Conservation (phyloP, 2,113 vertebrate species). For the Nestor notabilis region DNA sequence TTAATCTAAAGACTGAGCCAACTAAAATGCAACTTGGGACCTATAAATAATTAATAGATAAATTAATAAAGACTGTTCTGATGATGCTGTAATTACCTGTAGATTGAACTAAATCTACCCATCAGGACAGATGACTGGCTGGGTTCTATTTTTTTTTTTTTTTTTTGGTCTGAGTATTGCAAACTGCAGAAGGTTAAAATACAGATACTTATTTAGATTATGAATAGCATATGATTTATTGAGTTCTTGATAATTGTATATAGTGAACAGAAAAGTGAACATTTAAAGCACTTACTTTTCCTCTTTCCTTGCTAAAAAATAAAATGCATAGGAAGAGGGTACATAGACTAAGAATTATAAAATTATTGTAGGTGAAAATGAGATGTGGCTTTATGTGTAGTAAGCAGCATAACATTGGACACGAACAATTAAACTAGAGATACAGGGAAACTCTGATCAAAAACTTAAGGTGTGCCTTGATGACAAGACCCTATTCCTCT, state of each 20-base stretch:
- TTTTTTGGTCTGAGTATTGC: neutral
- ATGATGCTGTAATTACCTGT: neutral
- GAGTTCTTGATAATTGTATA: neutral
- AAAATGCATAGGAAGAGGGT: neutral
- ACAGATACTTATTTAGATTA: neutral
- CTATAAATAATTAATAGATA: constrained; percentile 8
- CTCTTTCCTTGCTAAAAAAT: neutral
- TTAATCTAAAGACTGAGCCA: neutral
- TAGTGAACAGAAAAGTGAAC: neutral
- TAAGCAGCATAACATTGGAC: neutral
- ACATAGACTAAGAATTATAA: neutral
- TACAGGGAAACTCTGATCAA: neutral
- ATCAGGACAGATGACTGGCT: neutral
- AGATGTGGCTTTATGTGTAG: neutral
- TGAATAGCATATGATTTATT: neutral
- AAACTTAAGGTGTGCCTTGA: neutral
- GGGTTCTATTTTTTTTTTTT: neutral
- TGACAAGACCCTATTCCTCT: neutral
- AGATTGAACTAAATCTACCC: neutral
- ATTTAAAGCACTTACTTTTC: neutral
- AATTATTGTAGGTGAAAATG: neutral
- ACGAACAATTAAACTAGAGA: neutral
- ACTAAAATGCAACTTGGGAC: neutral
- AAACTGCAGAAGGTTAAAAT: neutral
- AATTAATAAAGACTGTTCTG: neutral